Evolutionary conservation across 2,888 invertebrate genomes (phyloP), one percentile per base, ranked within the genome.

Genomic region (Spicauda simplicius): DNA sequence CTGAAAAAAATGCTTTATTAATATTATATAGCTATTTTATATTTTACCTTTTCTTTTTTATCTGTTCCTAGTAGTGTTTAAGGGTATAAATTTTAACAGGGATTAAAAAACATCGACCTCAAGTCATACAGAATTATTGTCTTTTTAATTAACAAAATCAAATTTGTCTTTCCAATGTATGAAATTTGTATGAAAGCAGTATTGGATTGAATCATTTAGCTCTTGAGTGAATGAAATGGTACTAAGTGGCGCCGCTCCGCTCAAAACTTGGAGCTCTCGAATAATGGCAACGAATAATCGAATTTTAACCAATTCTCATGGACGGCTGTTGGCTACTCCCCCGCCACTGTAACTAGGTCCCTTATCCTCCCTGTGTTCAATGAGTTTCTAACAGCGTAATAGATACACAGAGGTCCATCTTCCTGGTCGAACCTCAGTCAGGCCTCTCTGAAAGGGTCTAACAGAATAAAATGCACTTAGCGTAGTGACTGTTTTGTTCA

Each of bases 381-480:
- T 69, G 69, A 71, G 75, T 71, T 72, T 68, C 69, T 60, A 65
- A 57, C 64, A 69, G 14, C 56, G 20, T 58, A 70, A 20, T 37
- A 54, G 18, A 54, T 54, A 59, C 58, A 30, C 30, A 70, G 33
- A 62, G 82, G 70, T 80, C 83, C 71, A 30, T 33, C 16, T 68
- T 50, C 50, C 70, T 82, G 80, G 83, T 55, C 48, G 45, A 33
- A 25, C 69, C 68, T 57, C 65, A 55, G 71, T 74, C 68, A 74
- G 78, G 76, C 74, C 79, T 76, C 77, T 74, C 77, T 80, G 78
- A 80, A 86, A 87, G 83, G 87, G 84, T 79, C 84, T 80, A 77
- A 78, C 72, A 76, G 80, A 82, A 85, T 87, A 88, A 88, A 88
- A 88, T 86, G 87, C 86, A 86, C 83, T 87, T 87, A 87, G 79